A percentile compares a stretch with the other conserved stretches of the same genome.
Evolutionary conservation across 2,113 vertebrate genomes (phyloP).

Genomic region (Halcyon senegalensis): DNA sequence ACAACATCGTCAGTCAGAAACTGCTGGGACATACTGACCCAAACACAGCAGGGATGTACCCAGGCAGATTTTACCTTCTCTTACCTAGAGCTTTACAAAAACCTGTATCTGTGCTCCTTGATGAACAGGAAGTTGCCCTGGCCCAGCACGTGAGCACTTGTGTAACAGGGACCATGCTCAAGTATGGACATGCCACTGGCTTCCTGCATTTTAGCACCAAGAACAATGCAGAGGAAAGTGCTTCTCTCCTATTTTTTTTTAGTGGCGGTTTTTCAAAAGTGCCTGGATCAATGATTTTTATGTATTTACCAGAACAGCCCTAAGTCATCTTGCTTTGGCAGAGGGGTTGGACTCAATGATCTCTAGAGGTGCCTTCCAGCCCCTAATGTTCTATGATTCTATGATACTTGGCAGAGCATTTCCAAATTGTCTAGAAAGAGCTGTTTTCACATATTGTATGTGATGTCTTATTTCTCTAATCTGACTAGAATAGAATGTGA

Average conservation of each 20-base stretch:
- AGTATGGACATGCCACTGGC: background rate
- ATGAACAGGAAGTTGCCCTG: background rate
- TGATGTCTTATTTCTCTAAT: background rate
- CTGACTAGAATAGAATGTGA: background rate
- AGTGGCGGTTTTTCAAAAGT: background rate
- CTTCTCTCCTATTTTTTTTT: background rate
- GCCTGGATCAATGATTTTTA: background rate
- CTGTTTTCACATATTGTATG: background rate
- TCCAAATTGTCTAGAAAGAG: background rate
- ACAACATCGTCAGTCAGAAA: background rate
- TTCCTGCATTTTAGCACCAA: background rate
- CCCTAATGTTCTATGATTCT: too few species aligned
- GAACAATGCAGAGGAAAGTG: background rate
- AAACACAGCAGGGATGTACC: background rate
- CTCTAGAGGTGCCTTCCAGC: too few species aligned
- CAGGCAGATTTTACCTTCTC: background rate
- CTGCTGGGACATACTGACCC: background rate
- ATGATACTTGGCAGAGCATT: background rate
- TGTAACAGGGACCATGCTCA: accelerated
- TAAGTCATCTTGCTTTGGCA: too few species aligned
- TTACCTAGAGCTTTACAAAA: background rate
- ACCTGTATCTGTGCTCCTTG: background rate
- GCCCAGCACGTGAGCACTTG: accelerated
- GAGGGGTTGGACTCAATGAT: too few species aligned
- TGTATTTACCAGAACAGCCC: background rate